Conservation (phyloP, 2,797 vertebrate species). For the Borostomias antarcticus region DNA sequence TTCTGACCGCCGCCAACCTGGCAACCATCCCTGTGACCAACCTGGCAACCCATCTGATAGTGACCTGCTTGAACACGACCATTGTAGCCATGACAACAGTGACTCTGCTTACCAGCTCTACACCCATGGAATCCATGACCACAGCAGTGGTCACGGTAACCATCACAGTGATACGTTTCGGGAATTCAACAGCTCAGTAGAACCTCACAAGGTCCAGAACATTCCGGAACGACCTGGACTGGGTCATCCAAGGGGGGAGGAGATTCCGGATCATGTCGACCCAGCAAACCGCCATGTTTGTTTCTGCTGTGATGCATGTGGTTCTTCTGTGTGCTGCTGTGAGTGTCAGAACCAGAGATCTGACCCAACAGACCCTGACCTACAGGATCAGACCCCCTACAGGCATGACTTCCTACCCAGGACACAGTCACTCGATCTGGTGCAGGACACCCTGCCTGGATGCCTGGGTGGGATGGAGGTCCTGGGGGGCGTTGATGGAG, state of each 20-base stretch:
- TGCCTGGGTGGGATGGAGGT: background rate
- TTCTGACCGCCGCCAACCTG: background rate
- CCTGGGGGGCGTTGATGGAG: background rate
- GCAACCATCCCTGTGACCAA: background rate
- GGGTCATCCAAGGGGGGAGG: background rate
- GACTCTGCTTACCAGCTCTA: background rate
- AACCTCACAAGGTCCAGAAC: background rate
- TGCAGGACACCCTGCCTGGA: background rate
- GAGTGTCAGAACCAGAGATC: background rate
- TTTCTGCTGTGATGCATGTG: background rate
- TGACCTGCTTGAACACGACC: background rate
- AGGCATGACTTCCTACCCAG: background rate
- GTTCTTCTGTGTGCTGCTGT: background rate
- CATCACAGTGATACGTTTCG: background rate
- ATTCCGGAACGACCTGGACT: background rate
- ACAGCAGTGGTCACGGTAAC: background rate
- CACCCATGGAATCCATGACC: background rate
- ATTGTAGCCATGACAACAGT: background rate
- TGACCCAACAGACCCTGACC: background rate
- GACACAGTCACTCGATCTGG: background rate
- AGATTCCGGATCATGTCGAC: background rate
- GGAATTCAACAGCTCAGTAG: background rate
- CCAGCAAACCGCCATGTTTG: background rate
- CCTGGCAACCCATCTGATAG: constrained; percentile 5
- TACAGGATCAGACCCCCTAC: background rate